Evolutionary conservation across 2,888 invertebrate genomes (phyloP).

Genomic region (Cheilosia variabilis): DNA sequence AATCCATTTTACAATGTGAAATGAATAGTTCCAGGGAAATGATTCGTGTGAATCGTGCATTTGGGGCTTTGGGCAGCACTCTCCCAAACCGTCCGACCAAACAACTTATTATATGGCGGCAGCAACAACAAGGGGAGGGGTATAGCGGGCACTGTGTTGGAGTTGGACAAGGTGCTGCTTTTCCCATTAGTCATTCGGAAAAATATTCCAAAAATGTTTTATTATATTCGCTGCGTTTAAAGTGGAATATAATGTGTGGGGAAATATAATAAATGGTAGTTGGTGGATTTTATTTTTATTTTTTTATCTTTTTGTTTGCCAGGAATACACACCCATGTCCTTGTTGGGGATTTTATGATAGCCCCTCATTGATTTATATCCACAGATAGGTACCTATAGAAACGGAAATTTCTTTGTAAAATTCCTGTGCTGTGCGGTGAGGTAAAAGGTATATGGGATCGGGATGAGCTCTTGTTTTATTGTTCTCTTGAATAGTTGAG

Average conservation of each 20-base stretch:
- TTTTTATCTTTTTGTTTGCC: conserved; percentile 8
- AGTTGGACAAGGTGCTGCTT: conserved; percentile 71
- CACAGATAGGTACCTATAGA: conserved; percentile 12
- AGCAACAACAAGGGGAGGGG: not conserved
- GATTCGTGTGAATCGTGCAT: conserved; percentile 73
- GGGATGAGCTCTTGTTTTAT: conserved; percentile 26
- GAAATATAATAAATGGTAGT: conserved; percentile 61
- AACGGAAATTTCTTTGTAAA: conserved; percentile 16
- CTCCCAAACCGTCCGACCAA: not conserved
- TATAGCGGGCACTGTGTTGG: not conserved
- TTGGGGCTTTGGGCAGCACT: conserved; percentile 21
- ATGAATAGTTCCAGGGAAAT: conserved; percentile 71
- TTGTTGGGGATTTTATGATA: conserved; percentile 42
- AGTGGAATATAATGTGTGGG: conserved; percentile 53
- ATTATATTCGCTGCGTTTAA: conserved; percentile 68
- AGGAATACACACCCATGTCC: conserved; percentile 12
- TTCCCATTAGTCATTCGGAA: conserved; percentile 72
- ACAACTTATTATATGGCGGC: conserved; percentile 44
- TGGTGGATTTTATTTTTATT: conserved; percentile 31
- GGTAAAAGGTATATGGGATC: too few species aligned
- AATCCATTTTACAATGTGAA: conserved; percentile 68
- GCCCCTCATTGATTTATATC: conserved; percentile 50
- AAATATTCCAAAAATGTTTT: conserved; percentile 68
- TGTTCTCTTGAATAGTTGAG: conserved; percentile 9
- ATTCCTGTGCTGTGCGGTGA: not conserved